Conservation (phyloP, 2,888 invertebrate genomes). For the Sthenelais limicola region DNA sequence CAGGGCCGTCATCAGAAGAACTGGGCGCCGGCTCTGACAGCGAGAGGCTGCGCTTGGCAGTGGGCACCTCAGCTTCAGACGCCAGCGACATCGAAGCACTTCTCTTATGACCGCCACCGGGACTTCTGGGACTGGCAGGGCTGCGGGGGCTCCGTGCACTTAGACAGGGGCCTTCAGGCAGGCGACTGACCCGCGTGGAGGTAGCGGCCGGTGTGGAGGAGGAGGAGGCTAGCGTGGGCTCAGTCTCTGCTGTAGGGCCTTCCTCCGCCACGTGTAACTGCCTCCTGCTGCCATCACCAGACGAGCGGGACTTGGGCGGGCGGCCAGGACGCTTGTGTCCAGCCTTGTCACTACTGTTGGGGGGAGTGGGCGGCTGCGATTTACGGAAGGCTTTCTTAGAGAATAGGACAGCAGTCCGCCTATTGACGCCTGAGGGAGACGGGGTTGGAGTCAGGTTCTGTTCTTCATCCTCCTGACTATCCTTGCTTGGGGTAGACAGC, state of each 20-base stretch:
- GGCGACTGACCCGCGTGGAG: background rate
- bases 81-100: conserved; percentile 17
- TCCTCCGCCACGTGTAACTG: no score
- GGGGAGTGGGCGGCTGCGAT: conserved; percentile 19
- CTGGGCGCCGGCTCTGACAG: conserved; percentile 55
- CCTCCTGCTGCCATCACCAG: background rate
- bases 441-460: conserved; percentile 43
- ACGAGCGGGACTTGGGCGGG: conserved; percentile 48
- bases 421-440: conserved; percentile 78
- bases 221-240: no score
- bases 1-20: conserved; percentile 6
- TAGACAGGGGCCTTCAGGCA: conserved; percentile 15
- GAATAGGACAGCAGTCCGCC: conserved; percentile 84
- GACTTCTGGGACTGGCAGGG: conserved; percentile 28
- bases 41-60: conserved; percentile 61
- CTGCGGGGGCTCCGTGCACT: conserved; percentile 22
- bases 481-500: conserved; percentile 23
- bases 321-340: conserved; percentile 53
- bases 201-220: no score
- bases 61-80: conserved; percentile 9
- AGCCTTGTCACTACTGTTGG: conserved; percentile 42
- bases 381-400: conserved; percentile 73
- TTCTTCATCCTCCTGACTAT: conserved; percentile 35
- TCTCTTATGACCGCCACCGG: conserved; percentile 26
- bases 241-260: no score